Conservation (phyloP, 2,888 invertebrate species). For the Agriopis aurantiaria region DNA sequence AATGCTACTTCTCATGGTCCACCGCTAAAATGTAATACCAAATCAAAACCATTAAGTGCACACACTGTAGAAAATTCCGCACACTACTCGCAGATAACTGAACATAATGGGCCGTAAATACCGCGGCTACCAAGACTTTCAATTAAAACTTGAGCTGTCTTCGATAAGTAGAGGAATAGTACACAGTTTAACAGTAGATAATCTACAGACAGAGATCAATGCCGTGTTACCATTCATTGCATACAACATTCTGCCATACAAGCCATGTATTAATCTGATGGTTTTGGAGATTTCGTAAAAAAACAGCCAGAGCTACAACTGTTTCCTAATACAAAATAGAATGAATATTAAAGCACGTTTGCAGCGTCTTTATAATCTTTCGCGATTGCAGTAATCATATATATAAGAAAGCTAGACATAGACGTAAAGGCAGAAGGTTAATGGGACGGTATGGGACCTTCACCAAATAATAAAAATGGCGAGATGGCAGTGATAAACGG, state of each 20-base stretch:
- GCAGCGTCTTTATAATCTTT: no score
- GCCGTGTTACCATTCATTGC: not conserved
- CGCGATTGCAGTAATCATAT: no score
- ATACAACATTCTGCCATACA: not conserved
- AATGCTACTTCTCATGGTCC: not conserved
- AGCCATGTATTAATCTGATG: not conserved
- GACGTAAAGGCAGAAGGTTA: no score
- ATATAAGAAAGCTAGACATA: no score
- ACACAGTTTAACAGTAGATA: slow-evolving; percentile 3
- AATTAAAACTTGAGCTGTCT: slow-evolving; percentile 65
- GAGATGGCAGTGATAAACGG: no score
- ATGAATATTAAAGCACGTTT: no score
- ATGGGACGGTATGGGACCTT: no score
- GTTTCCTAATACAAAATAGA: no score
- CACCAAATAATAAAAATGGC: no score
- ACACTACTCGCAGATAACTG: slow-evolving; percentile 31
- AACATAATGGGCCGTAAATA: slow-evolving; percentile 52
- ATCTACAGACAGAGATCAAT: not conserved
- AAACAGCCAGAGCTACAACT: no score
- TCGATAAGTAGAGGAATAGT: slow-evolving; percentile 52
- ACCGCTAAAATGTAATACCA: not conserved
- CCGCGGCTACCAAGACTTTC: slow-evolving; percentile 58
- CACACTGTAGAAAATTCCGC: slow-evolving; percentile 11
- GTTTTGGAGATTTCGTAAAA: no score
- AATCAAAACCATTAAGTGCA: slow-evolving; percentile 4